Evolutionary conservation across 2,113 vertebrate species (phyloP), one percentile per base, ranked within the genome.

Genomic region (Pseudolaguvia tuberculata): DNA sequence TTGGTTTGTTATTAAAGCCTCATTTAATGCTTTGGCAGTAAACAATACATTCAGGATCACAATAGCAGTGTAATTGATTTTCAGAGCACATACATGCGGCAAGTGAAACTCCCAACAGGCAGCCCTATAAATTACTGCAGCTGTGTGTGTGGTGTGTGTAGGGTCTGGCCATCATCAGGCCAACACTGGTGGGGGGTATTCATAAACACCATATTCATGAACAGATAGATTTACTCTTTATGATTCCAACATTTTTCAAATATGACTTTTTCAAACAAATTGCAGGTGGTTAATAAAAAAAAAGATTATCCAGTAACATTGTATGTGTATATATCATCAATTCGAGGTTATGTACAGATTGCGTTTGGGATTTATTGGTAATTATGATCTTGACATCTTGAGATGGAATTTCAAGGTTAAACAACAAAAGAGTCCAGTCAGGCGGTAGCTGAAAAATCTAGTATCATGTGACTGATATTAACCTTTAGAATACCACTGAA

Each of bases 1-100:
- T 42, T 42, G 39, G 7, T 42, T 42, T 42, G 1, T 35, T 35
- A 35, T 35, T 29, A 31, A 72, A 58, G 1, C 18, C 2, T 50
- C 7, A 70, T 55, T 25, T 70, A 56, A 56, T 39, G 8, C n/a
- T 47, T 58, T 27, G 4, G 23, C 39, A 52, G 3, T 23, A 51
- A 62, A 62, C 47, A 35, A 4, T 13, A 59, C 14, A 8, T 48
- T 73, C 14, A 23, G 45, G 18, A 52, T 39, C 29, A 62, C 71
- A 52, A 35, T 62, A 51, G 58, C 13, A 75, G 50, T 15, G 59
- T 74, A 74, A 74, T 53, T 63, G 59, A 75, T 75, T 66, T 75
- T 63, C 62, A 42, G 39, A 56, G 51, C 21, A 13, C 68, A 67
- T 47, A 29, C 62, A 75, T 21, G 39, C 59, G n/a, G 59, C 21